phyloP scores from a whole-genome alignment of 1,140 invertebrate species.

The Phenacoccus solenopsis region DNA sequence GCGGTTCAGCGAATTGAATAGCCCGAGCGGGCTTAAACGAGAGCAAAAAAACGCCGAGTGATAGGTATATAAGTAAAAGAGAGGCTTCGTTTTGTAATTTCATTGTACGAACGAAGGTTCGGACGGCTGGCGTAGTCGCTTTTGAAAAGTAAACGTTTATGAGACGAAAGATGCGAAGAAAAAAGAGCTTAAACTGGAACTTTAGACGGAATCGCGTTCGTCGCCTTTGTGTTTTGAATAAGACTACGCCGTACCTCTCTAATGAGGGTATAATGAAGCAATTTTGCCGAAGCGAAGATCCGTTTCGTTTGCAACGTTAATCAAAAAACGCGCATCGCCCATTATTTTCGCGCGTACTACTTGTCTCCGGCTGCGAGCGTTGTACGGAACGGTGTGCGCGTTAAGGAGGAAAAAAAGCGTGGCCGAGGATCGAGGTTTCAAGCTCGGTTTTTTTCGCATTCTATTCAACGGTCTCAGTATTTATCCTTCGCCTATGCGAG shows the following conservation, averaged over 20 bases:
- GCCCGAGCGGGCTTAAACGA: no score
- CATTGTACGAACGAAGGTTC: no score
- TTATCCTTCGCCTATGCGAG: no score
- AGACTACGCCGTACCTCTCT: slow-evolving; percentile 4
- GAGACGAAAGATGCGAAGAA: neutral
- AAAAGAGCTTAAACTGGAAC: slow-evolving; percentile 1
- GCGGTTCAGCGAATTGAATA: no score
- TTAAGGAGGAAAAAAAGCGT: neutral
- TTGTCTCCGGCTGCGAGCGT: no score
- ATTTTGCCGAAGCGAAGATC: neutral
- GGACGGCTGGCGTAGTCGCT: no score
- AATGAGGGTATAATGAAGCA: slow-evolving; percentile 15
- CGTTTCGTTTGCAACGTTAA: neutral
- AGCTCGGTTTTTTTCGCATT: no score
- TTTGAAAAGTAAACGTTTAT: neutral
- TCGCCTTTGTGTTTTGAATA: slow-evolving; percentile 4
- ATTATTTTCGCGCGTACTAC: neutral
- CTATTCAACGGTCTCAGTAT: no score
- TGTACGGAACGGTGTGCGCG: no score
- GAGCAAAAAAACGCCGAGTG: no score
- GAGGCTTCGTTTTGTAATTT: no score
- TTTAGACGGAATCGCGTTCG: slow-evolving; percentile 5
- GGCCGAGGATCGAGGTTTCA: neutral
- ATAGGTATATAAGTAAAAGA: no score
- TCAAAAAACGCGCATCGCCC: neutral